Evolutionary conservation across 2,888 invertebrate species (phyloP).

Genomic region (Hydrotaea cyrtoneurina): DNA sequence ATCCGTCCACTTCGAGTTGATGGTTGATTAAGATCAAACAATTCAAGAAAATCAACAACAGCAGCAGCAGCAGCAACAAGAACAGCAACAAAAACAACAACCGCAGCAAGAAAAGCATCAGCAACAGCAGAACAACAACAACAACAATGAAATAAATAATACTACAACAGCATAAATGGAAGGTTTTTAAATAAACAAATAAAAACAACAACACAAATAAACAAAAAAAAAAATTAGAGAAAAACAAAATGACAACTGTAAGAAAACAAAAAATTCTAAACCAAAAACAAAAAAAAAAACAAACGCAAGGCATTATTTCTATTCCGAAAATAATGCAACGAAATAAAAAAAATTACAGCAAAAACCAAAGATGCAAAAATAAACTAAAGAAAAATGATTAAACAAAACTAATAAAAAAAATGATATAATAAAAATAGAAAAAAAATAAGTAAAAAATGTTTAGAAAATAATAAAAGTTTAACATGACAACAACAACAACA

Average conservation of each 20-base stretch:
- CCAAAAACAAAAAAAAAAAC: constrained; percentile 49
- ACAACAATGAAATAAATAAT: constrained; percentile 64
- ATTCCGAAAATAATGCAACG: constrained; percentile 70
- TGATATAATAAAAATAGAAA: constrained; percentile 61
- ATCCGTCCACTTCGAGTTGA: constrained; percentile 96
- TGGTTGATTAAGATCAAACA: constrained; percentile 88
- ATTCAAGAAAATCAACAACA: constrained; percentile 64
- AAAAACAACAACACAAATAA: constrained; percentile 73
- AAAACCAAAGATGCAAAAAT: constrained; percentile 76
- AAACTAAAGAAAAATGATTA: constrained; percentile 58
- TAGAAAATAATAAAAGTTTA: constrained; percentile 55
- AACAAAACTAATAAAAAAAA: constrained; percentile 42
- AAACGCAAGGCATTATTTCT: constrained; percentile 68
- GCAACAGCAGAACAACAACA: constrained; percentile 63
- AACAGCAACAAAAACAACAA: constrained; percentile 46
- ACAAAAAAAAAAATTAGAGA: constrained; percentile 73
- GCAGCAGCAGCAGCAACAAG: constrained; percentile 66
- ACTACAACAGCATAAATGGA: constrained; percentile 64
- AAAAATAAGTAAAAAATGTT: constrained; percentile 44
- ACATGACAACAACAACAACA: constrained; percentile 12
- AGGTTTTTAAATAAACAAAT: constrained; percentile 59
- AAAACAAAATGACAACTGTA: constrained; percentile 69
- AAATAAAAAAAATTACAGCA: constrained; percentile 74
- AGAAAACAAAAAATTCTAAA: constrained; percentile 54
- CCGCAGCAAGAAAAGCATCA: constrained; percentile 56